Evolutionary conservation across 2,113 vertebrate species (phyloP).

Genomic region (Psephotus haematonotus): DNA sequence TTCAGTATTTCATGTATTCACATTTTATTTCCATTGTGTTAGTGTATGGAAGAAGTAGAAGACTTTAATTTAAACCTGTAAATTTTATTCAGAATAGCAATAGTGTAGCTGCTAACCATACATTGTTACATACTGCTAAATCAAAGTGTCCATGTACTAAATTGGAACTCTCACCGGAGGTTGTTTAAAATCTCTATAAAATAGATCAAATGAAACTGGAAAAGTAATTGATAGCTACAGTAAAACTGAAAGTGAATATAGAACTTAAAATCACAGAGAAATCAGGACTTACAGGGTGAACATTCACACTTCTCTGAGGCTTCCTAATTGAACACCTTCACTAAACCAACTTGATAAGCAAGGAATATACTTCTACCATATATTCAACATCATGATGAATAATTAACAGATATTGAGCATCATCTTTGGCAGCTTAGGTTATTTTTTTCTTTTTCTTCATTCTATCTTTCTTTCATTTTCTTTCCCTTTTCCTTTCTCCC

Average conservation of each 20-base stretch:
- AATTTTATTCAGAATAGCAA: constrained; percentile 41
- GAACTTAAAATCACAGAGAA: background rate
- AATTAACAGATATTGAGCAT: background rate
- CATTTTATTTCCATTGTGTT: constrained; percentile 31
- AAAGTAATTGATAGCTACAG: background rate
- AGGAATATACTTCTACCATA: background rate
- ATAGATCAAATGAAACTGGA: background rate
- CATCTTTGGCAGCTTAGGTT: background rate
- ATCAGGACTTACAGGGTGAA: background rate
- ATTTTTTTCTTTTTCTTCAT: background rate
- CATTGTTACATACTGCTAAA: background rate
- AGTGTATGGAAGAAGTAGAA: background rate
- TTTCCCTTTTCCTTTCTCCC: background rate
- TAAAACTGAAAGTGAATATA: background rate
- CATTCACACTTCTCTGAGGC: background rate
- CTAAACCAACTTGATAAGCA: background rate
- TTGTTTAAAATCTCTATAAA: constrained; percentile 49
- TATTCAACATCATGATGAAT: background rate
- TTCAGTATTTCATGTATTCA: constrained; percentile 16
- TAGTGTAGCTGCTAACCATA: background rate
- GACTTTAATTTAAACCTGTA: constrained; percentile 44
- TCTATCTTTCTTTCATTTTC: background rate
- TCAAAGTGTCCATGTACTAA: constrained; percentile 9
- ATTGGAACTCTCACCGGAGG: constrained; percentile 5
- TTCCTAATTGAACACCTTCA: background rate